Percentiles rank a stretch among this genome's conserved stretches.
phyloP scores from a whole-genome alignment of 2,888 invertebrate genomes.

The Cosmia pyralina region DNA sequence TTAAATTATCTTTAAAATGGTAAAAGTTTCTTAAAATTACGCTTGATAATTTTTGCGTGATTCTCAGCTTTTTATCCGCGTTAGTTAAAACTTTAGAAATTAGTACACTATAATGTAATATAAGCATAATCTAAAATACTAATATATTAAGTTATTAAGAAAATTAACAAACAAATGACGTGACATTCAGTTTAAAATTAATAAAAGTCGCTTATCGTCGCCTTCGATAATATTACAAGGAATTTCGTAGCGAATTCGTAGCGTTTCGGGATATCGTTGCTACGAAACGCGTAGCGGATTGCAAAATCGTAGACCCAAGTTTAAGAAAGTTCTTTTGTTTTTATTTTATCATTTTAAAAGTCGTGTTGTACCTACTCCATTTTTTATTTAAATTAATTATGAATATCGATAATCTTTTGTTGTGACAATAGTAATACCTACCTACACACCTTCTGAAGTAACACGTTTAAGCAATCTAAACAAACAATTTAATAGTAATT shows the following conservation, averaged over 20 bases:
- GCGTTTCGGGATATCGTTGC: slow-evolving; percentile 1
- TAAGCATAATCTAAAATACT: too few relatives aligned
- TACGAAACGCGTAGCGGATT: slow-evolving; percentile 37
- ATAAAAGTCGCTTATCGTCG: too few relatives aligned
- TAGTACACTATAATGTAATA: too few relatives aligned
- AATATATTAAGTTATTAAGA: too few relatives aligned
- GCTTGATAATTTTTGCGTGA: too few relatives aligned
- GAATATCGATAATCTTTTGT: background rate
- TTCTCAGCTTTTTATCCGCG: too few relatives aligned
- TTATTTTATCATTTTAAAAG: background rate
- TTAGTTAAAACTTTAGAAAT: too few relatives aligned
- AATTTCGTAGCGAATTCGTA: slow-evolving; percentile 27
- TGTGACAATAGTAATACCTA: background rate
- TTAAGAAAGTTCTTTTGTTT: too few relatives aligned
- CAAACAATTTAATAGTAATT: background rate
- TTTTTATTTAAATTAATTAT: background rate
- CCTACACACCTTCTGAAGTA: background rate
- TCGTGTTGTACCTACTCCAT: background rate
- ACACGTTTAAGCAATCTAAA: background rate
- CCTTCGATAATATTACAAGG: background rate
- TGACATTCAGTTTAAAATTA: too few relatives aligned
- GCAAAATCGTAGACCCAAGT: background rate
- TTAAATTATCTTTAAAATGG: too few relatives aligned
- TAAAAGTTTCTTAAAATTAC: too few relatives aligned
- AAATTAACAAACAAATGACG: too few relatives aligned